Evolutionary conservation across 2,797 vertebrate species (phyloP), one percentile per base, ranked within the genome.

Genomic region (Sphenodon punctatus): DNA sequence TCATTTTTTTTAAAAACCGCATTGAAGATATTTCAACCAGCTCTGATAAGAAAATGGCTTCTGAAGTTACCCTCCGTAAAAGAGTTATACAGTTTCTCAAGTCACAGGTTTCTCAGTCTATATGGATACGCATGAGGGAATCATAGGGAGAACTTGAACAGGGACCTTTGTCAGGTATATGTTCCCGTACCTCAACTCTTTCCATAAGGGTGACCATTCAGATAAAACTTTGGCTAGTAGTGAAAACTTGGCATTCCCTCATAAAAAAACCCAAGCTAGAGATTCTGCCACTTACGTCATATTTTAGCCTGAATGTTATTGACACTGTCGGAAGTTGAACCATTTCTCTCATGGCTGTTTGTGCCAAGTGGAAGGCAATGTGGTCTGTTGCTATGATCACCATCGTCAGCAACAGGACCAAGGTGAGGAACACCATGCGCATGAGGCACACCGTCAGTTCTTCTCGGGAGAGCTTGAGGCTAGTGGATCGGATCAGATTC

Each of bases 261-360:
- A 48, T 16, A 39, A 34, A 27, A 65, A 23, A 15, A 34, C 30
- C 15, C 5, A 67, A 63, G 2, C 12, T 58, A 58, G 19, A 5
- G 7, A n/a, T 12, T 22, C 71, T 46, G 65, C 30, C 17, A 88
- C 94, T 91, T 93, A 97, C 98, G 53, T 94, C 93, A 43, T 98
- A 99, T 67, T 92, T 83, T 49, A 98, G 77, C 6, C 14, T 84
- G 72, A 99, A 95, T 0, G 75, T 79, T 55, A 97, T 32, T 0
- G 96, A 95, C 45, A 97, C 96, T 0, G 78, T 3, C 0, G 98
- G 97, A 78, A 99, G 93, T 74, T 96, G 95, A 84, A 91, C 89
- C 27, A 97, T 87, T 96, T 95, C 98, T 2, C 84, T 94, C 75
- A 95, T 25, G 0, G 92, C 93, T 0, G 88, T 84, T 67, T 93